Base-by-base conservation (phyloP, 2,888 invertebrate genomes). In the Andrena praecox region DNA sequence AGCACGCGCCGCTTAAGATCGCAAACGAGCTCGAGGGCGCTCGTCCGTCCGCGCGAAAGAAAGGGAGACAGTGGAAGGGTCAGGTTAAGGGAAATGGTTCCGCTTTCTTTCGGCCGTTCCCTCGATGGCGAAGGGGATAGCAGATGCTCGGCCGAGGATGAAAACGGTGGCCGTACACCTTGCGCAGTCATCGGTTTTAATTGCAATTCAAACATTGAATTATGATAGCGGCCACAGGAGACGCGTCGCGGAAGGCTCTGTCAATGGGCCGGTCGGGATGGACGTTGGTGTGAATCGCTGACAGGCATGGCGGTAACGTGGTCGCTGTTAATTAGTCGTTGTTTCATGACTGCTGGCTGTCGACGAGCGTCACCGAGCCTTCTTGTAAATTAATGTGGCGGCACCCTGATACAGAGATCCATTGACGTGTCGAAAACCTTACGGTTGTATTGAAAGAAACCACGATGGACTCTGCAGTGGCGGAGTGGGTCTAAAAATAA, bases 171-270 rank as follows among this genome's bases (percentile, higher is more conserved):
- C n/a, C 33, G 56, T 54, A 42, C 50, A 20, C 20, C 20, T 42
- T 62, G 56, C 59, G 48, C 3, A 68, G 78, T 79, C 78, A 79
- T 76, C 76, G 78, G 76, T 79, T 76, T 79, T 79, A 79, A 79
- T 79, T 79, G 78, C 78, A 69, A 79, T 79, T 75, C 76, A 76
- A 79, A 79, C 69, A 79, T 76, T 79, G 78, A 79, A 79, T 79
- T 54, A 64, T 33, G 63, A 62, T 69, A 16, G 48, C 27, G n/a
- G 8, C n/a, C 8, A 59, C 33, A 16, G 16, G n/a, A 33, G 54
- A 35, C 63, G 56, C 33, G 35, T 8, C 5, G 7, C 48, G 60
- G 24, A 67, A 8, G 70, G n/a, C n/a, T 66, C 66, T 67, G 42
- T 42, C 42, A 42, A 42, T 42, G 42, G 42, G 42, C 4, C 1